Percentiles rank a stretch among this genome's conserved stretches.
Conservation (phyloP, 2,888 invertebrate species). For the Hypselothyrea guttata region DNA sequence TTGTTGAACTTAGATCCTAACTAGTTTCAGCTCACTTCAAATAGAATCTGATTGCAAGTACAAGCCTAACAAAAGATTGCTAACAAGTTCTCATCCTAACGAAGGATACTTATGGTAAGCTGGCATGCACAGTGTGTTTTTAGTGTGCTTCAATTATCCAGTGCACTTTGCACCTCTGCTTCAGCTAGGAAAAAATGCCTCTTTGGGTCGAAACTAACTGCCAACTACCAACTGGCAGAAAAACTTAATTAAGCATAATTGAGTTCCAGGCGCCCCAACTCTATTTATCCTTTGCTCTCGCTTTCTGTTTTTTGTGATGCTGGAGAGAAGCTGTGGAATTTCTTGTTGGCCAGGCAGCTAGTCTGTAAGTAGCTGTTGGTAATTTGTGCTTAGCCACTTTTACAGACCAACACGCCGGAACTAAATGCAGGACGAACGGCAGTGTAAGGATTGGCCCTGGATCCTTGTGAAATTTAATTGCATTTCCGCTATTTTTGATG, state of each 20-base stretch:
- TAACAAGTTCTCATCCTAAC: conserved; percentile 2
- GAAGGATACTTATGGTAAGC: conserved; percentile 3
- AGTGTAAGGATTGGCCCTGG: neutral
- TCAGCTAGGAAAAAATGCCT: conserved; percentile 8
- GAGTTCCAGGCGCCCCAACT: conserved; percentile 9
- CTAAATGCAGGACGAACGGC: neutral
- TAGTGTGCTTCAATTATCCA: conserved; percentile 12
- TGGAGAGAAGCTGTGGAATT: conserved; percentile 27
- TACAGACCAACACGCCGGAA: conserved; percentile 53
- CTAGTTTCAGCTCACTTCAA: neutral
- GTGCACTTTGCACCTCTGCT: conserved; percentile 30
- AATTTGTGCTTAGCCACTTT: conserved; percentile 74
- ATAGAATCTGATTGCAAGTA: too few species aligned
- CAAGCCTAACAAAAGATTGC: neutral
- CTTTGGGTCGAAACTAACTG: conserved; percentile 33
- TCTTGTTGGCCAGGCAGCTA: conserved; percentile 24
- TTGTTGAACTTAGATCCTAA: too few species aligned
- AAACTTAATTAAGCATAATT: conserved; percentile 75
- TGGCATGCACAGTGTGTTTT: conserved; percentile 16
- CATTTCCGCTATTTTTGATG: conserved; percentile 75
- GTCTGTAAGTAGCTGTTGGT: conserved; percentile 72
- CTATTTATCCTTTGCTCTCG: too few species aligned
- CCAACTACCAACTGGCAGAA: conserved; percentile 41
- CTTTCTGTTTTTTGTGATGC: conserved; percentile 12
- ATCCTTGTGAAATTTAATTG: conserved; percentile 66